Evolutionary conservation across 2,888 invertebrate genomes (phyloP).

Genomic region (Nudaria mundana): DNA sequence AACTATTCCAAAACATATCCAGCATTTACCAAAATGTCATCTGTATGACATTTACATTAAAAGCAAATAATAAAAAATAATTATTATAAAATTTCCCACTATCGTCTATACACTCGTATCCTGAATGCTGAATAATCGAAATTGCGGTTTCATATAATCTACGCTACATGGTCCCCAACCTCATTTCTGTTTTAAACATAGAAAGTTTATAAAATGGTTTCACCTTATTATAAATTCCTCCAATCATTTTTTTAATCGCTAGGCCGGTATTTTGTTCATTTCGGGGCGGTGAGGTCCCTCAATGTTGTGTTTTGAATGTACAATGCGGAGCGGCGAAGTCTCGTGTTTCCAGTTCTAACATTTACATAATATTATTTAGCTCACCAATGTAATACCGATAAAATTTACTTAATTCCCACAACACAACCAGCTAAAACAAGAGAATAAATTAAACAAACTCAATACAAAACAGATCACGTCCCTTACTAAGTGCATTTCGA

Average conservation of each 20-base stretch:
- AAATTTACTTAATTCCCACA: conserved; percentile 21
- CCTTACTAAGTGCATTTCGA: conserved; percentile 44
- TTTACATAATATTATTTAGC: conserved; percentile 26
- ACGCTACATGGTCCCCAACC: too few relatives aligned
- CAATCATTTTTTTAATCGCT: conserved; percentile 15
- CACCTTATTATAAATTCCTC: conserved; percentile 11
- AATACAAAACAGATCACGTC: conserved; percentile 48
- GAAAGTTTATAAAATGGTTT: neutral
- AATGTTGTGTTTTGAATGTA: conserved; percentile 30
- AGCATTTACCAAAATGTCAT: too few relatives aligned
- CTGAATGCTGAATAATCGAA: too few relatives aligned
- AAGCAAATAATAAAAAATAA: too few relatives aligned
- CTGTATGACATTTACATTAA: too few relatives aligned
- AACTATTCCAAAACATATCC: too few relatives aligned
- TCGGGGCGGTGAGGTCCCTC: conserved; percentile 9
- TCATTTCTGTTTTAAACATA: neutral
- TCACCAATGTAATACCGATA: conserved; percentile 6
- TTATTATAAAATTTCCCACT: too few relatives aligned
- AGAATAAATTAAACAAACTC: conserved; percentile 32
- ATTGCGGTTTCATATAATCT: too few relatives aligned
- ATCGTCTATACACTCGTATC: too few relatives aligned
- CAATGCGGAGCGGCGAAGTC: conserved; percentile 4
- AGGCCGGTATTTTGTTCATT: conserved; percentile 12
- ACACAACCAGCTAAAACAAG: conserved; percentile 22
- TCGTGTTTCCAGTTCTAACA: conserved; percentile 12